Conservation (phyloP, 2,797 vertebrate genomes). For the Thripadectes ignobilis region DNA sequence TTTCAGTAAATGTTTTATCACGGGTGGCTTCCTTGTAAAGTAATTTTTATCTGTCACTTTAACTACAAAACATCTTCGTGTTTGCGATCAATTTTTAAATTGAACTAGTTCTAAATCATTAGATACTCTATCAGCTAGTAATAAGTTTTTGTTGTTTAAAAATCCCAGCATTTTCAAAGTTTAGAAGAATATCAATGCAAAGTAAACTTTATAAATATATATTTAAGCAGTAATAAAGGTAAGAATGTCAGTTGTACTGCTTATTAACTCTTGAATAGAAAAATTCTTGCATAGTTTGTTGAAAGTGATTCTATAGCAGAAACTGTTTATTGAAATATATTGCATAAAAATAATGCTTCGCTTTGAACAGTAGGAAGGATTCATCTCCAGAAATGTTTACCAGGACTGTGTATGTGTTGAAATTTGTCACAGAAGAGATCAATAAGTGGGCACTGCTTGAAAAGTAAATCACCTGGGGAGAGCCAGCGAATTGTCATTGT, state of each 20-base stretch:
- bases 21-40: not conserved
- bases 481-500: constrained; percentile 73
- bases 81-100: constrained; percentile 46
- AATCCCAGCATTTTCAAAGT: not conserved
- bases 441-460: constrained; percentile 79
- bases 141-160: not conserved
- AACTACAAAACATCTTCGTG: not conserved
- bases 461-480: constrained; percentile 80
- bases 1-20: not conserved
- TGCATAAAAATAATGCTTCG: constrained; percentile 73
- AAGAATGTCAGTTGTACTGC: constrained; percentile 25
- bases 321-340: constrained; percentile 69
- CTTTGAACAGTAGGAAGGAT: constrained; percentile 74
- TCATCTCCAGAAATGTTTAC: constrained; percentile 77
- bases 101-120: not conserved
- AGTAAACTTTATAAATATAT: not conserved
- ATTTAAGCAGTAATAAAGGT: constrained; percentile 24
- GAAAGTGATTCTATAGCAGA: constrained; percentile 60
- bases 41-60: not conserved
- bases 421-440: constrained; percentile 80
- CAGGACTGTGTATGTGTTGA: constrained; percentile 72
- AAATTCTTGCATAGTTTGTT: constrained; percentile 52
- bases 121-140: not conserved
- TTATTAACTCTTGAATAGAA: constrained; percentile 36
- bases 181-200: not conserved